These are phyloP conservation scores for Neodon shergylaensis DNA, from an alignment of 2,113 vertebrate genomes.

Conservation along the genomic window DNA sequence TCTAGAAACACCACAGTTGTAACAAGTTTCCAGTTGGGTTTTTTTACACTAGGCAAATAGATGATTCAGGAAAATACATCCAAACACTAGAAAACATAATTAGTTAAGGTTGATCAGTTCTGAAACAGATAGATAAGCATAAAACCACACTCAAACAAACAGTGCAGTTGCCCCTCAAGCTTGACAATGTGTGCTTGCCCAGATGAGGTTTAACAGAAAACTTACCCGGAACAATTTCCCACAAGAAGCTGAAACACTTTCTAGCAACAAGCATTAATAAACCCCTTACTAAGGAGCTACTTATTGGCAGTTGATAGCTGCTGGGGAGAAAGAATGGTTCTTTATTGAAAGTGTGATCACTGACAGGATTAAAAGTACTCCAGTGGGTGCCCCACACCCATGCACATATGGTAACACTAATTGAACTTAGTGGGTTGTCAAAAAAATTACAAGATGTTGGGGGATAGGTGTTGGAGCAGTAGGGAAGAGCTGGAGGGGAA, in stretches of 20 bases:
- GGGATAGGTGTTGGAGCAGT: neutral
- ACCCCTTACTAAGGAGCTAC: neutral
- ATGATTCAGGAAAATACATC: slow-evolving; percentile 42
- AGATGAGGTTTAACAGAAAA: neutral
- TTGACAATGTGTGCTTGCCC: slow-evolving; percentile 14
- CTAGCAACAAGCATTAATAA: neutral
- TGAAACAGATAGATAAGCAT: slow-evolving; percentile 26
- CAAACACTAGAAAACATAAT: slow-evolving; percentile 14
- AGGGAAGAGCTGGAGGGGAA: neutral
- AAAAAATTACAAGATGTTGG: neutral
- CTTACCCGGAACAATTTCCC: slow-evolving; percentile 4
- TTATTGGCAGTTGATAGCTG: neutral
- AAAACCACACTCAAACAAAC: neutral
- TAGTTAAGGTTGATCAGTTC: slow-evolving; percentile 35
- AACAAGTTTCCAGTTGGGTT: neutral
- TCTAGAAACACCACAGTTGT: neutral
- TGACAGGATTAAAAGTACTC: neutral
- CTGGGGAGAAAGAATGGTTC: neutral
- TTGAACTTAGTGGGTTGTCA: neutral
- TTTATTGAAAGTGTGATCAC: neutral
- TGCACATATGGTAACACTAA: neutral
- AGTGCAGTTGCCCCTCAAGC: neutral
- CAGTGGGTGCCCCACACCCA: neutral
- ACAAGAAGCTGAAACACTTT: slow-evolving; percentile 42
- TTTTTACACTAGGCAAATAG: slow-evolving; percentile 43